Conservation (phyloP, 2,113 vertebrate genomes). For the Bostrychus sinensis region DNA sequence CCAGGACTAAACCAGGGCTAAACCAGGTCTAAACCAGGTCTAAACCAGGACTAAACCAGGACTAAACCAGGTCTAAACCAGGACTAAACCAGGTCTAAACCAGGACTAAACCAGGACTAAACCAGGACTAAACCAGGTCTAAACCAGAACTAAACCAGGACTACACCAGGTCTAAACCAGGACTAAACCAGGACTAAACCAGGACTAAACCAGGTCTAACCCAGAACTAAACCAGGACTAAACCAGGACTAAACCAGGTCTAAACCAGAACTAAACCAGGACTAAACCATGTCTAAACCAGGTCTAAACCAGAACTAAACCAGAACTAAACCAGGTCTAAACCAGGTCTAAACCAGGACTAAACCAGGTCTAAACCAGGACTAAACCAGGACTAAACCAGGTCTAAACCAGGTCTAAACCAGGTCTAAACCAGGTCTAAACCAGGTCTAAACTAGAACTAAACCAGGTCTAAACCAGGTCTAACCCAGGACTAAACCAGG, state of each 20-base stretch:
- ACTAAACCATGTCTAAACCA: not conserved
- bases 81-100: too few relatives aligned
- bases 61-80: too few relatives aligned
- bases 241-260: not conserved
- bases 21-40: not conserved
- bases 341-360: not conserved
- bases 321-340: not conserved
- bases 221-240: not conserved
- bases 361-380: constrained; percentile 1
- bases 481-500: not conserved
- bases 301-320: not conserved
- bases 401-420: not conserved
- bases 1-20: not conserved
- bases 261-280: not conserved
- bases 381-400: not conserved
- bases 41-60: too few relatives aligned
- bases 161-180: not conserved
- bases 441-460: not conserved
- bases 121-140: too few relatives aligned
- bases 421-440: not conserved
- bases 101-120: too few relatives aligned
- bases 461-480: not conserved
- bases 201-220: not conserved
- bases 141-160: not conserved
- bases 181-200: not conserved